Base-by-base conservation (phyloP, 2,797 vertebrate species). In the Lepidocolaptes lacrymiger region DNA sequence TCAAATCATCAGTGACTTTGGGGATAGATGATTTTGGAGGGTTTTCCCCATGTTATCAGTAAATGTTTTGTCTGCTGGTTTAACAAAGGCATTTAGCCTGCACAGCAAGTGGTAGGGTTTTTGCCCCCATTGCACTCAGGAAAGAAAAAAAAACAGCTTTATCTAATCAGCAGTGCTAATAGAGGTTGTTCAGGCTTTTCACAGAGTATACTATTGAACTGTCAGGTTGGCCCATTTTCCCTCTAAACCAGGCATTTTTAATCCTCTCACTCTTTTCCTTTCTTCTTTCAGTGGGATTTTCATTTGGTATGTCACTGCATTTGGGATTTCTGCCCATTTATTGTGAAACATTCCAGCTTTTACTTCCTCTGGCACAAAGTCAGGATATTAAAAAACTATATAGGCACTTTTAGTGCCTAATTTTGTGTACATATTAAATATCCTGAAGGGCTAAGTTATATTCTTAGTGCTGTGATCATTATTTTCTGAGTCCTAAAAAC, bases 81-180 rank as follows among this genome's bases (percentile, higher is more conserved):
- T 91, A 93, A 87, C 84, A 85, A 79, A 91, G 14, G 37, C 32
- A 89, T 94, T 74, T 64, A 66, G 23, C 18, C 30, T 66, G 55
- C 63, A 43, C 46, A 75, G 54, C 39, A 76, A 84, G 62, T 72
- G 91, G 55, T 55, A 78, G 49, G 11, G 1, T 55, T 94, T 88
- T 87, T 81, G 36, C 71, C 37, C 48, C 56, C 20, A 4, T 12
- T 85, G 55, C 30, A 32, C 37, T 80, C 14, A 27, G 44, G 58
- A 37, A 37, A n/a, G 77, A 87, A 87, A 89, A 94, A 74, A 20
- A 71, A 10, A 12, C 49, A 64, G n/a, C 16, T 93, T 91, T 72
- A 94, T 89, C 61, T 94, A 75, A 83, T 72, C 72, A 66, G 37
- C 61, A 61, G 18, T 34, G 51, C 81, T 67, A 51, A 68, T 58